Evolutionary conservation across 1,140 invertebrate species (phyloP).

Genomic region (Zaprionus gabonicus): DNA sequence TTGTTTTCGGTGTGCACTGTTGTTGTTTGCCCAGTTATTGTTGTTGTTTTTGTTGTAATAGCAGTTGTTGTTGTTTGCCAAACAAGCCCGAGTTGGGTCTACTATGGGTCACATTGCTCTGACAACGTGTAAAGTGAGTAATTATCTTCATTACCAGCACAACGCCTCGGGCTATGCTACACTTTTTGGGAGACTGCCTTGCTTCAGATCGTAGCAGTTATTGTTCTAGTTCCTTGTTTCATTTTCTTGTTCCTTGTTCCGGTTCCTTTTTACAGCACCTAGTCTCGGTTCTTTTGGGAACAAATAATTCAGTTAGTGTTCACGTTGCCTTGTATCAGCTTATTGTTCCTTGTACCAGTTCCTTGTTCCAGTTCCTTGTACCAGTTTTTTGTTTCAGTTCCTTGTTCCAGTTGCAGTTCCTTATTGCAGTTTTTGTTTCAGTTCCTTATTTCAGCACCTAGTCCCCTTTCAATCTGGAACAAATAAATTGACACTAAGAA

Average conservation of each 20-base stretch:
- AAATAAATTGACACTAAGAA: too few species aligned
- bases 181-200: slow-evolving; percentile 37
- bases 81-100: slow-evolving; percentile 35
- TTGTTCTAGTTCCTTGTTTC: neutral
- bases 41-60: slow-evolving; percentile 47
- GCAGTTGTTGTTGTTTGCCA: slow-evolving; percentile 57
- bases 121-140: slow-evolving; percentile 30
- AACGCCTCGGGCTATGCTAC: slow-evolving; percentile 70
- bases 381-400: too few species aligned
- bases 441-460: too few species aligned
- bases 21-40: slow-evolving; percentile 17
- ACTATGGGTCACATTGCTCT: neutral
- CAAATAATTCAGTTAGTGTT: neutral
- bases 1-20: slow-evolving; percentile 18
- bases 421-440: too few species aligned
- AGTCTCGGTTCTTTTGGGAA: too few species aligned
- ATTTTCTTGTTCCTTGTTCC: neutral
- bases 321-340: neutral
- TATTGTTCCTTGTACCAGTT: too few species aligned
- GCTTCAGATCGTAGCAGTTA: neutral
- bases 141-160: slow-evolving; percentile 50
- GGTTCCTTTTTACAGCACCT: too few species aligned
- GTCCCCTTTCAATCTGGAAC: too few species aligned
- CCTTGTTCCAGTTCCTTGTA: too few species aligned
- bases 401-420: too few species aligned